phyloP scores from a whole-genome alignment of 2,113 vertebrate species.

The Bos javanicus region DNA sequence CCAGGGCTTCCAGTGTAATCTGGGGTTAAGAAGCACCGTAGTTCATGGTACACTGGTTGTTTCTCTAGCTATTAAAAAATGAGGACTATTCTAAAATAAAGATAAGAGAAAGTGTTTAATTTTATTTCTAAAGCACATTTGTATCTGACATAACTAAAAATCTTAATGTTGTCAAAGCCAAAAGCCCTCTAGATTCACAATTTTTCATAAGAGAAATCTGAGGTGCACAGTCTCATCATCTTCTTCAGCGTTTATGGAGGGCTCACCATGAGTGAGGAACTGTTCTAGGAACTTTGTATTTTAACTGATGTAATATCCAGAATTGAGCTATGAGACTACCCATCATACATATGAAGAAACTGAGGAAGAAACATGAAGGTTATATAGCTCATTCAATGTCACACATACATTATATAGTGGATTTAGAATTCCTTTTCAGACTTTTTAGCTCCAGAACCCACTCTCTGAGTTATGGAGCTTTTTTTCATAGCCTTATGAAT shows the following conservation, averaged over 20 bases:
- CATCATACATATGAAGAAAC: not conserved
- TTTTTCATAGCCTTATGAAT: not conserved
- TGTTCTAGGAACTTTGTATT: not conserved
- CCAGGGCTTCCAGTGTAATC: not conserved
- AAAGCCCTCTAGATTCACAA: not conserved
- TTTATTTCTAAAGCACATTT: not conserved
- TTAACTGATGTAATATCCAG: not conserved
- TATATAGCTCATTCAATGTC: not conserved
- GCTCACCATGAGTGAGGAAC: not conserved
- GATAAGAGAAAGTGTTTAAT: not conserved
- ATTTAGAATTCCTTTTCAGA: not conserved
- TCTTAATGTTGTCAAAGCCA: not conserved
- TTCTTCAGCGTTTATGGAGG: not conserved
- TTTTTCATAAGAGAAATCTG: not conserved
- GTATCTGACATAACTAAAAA: not conserved
- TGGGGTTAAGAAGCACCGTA: not conserved
- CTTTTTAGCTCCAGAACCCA: not conserved
- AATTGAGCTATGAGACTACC: not conserved
- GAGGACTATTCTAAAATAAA: not conserved
- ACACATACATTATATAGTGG: not conserved
- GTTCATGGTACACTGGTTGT: not conserved
- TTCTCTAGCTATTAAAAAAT: not conserved
- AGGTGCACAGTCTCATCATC: not conserved
- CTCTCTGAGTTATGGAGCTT: not conserved
- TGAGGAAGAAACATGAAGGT: not conserved